Evolutionary conservation across 2,888 invertebrate species (phyloP).

Genomic region (Mechanitis mazaeus): DNA sequence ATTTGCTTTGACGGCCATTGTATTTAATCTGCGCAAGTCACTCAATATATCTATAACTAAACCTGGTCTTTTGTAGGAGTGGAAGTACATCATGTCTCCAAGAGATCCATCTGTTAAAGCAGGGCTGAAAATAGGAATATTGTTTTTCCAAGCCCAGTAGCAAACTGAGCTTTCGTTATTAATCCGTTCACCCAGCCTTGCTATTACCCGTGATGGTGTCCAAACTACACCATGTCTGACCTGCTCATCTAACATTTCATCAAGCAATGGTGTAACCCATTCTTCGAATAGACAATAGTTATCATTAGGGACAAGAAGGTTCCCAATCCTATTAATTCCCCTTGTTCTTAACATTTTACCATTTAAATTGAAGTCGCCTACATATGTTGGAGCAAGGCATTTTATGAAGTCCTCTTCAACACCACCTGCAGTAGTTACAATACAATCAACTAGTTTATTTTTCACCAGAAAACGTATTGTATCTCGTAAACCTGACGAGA

Average conservation of each 20-base stretch:
- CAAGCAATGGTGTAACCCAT: conserved; percentile 96
- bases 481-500: conserved; percentile 96
- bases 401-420: conserved; percentile 99
- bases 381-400: conserved; percentile 94
- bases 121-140: conserved; percentile 98
- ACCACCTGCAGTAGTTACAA: conserved; percentile 98
- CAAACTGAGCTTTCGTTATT: conserved; percentile 94
- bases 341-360: conserved; percentile 87
- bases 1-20: conserved; percentile 93
- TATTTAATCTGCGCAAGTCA: conserved; percentile 92
- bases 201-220: conserved; percentile 83
- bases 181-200: conserved; percentile 92
- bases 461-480: conserved; percentile 84
- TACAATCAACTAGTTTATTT: conserved; percentile 89
- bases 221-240: conserved; percentile 83
- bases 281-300: conserved; percentile 99
- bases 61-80: conserved; percentile 95
- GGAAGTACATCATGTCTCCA: conserved; percentile 99
- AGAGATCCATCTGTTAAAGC: conserved; percentile 98
- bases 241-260: conserved; percentile 94
- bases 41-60: conserved; percentile 94
- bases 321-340: conserved; percentile 92
- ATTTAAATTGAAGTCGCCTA: conserved; percentile 92
- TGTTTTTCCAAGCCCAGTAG: conserved; percentile 97
- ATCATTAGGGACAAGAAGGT: conserved; percentile 97